Evolutionary conservation across 2,888 invertebrate species (phyloP), one percentile per base, ranked within the genome.

Genomic region (Plagodis dolabraria): DNA sequence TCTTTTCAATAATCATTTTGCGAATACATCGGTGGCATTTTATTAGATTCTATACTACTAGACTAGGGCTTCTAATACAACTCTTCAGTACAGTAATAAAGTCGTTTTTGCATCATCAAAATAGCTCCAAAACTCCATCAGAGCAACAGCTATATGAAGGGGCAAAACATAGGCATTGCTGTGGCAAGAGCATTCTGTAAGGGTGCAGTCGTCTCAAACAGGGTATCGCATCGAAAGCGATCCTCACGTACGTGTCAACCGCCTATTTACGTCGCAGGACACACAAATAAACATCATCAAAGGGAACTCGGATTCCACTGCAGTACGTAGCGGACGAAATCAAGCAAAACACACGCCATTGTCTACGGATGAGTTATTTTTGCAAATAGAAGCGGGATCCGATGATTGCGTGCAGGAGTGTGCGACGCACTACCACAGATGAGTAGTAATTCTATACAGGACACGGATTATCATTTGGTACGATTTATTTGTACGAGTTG

Each of bases 241-340:
- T 43, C 51, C 53, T 58, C 12, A 83, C 75, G 84, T 80, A 77
- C 85, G 89, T 90, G 91, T 91, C 91, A 91, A 89, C 88, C 84
- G 86, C 87, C 91, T 92, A 92, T 92, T 92, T 92, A 88, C 88
- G 90, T 87, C 85, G 83, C 91, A 89, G 89, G 92, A 90, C 77
- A 82, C 82, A 87, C 90, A 92, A 92, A 92, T 90, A 92, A 92
- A 92, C 86, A 86, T 88, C 91, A 89, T 91, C 91, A 92, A 92
- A 91, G 90, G 53, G 83, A 89, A 80, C 82, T 80, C 76, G 86
- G 83, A 91, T 86, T 88, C 89, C 89, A 79, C 75, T 72, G 51
- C 63, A 49, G 62, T 50, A 59, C 51, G 62, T 72, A 73, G 75
- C 78, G 73, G 72, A 69, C 74, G 72, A 85, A 87, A 80, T 81